Evolutionary conservation across 2,797 vertebrate species (phyloP), one percentile per base, ranked within the genome.

Genomic region (Holocentrus rufus): DNA sequence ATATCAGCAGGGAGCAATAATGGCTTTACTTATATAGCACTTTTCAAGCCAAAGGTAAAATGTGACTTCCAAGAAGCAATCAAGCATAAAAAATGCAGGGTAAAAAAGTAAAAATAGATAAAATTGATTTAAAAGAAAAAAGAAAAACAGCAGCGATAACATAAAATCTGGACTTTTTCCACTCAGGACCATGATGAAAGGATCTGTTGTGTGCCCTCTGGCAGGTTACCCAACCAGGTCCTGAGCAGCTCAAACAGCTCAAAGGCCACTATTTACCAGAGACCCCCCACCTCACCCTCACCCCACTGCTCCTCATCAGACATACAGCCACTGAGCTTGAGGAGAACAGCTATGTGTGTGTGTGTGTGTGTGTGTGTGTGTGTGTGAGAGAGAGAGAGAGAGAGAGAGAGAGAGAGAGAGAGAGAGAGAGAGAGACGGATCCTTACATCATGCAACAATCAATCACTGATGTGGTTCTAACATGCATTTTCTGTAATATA

Each of bases 181-280:
- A 61, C 65, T 74, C 60, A 17, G 55, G 4, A n/a, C 52, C 50
- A 30, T 68, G 53, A 69, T 74, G 58, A 69, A 74, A 30, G 31
- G 54, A 54, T 30, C 30, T 13, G 39, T 61, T 69, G 31, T 68
- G 17, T 69, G 23, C 49, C 69, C 59, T 30, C 17, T 59, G 74
- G 61, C 56, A 39, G 30, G 30, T 46, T 64, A 2, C 69, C 61
- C 65, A 72, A n/a, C 25, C 31, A 53, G 27, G 31, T 62, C 47
- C 13, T 42, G 47, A 63, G 57, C 44, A 53, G 46, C 72, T 55
- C 57, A 61, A 17, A 47, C n/a, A 56, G 23, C 54, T 65, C 30
- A 72, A 71, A 58, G 70, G 54, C 23, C 42, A 30, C 52, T 54
- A 62, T 63, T 64, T 58, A 53, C 59, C 10, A 62, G 34, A 57